Conservation (phyloP, 1,140 invertebrate genomes). For the Drosophila sp. region DNA sequence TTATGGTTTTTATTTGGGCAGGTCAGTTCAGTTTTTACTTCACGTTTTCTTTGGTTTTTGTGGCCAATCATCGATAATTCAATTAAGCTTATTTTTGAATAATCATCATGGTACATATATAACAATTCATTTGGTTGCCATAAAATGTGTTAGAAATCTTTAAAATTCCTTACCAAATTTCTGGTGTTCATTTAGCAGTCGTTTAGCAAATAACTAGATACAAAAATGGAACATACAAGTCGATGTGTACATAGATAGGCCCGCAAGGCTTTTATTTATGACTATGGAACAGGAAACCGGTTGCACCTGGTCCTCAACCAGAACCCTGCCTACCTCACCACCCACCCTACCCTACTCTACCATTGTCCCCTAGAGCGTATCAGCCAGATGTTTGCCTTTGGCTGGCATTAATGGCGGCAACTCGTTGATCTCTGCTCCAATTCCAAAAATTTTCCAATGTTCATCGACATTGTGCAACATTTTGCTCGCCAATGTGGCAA, state of each 20-base stretch:
- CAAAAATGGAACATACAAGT: conserved; percentile 34
- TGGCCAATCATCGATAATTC: conserved; percentile 28
- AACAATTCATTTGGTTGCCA: not conserved
- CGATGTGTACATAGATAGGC: conserved; percentile 25
- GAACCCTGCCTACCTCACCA: not conserved
- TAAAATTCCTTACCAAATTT: not conserved
- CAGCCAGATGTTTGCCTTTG: conserved; percentile 56
- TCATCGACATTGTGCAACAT: conserved; percentile 68
- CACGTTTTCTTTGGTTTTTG: conserved; percentile 28
- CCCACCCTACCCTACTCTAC: not conserved
- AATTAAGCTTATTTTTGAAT: conserved; percentile 13
- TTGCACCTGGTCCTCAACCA: conserved; percentile 40
- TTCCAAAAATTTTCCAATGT: conserved; percentile 45
- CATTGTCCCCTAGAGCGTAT: not conserved
- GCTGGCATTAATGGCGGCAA: conserved; percentile 44
- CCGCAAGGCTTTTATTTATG: conserved; percentile 22
- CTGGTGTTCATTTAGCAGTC: conserved; percentile 4
- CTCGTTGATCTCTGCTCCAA: conserved; percentile 77
- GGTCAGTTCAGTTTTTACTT: conserved; percentile 53
- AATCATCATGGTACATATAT: conserved; percentile 1
- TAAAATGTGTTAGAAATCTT: not conserved
- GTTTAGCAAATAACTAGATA: conserved; percentile 13
- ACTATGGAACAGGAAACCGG: conserved; percentile 60
- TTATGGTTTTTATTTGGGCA: conserved; percentile 50
- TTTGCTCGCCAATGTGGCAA: conserved; percentile 53